These are phyloP conservation scores for Enteromius radiatus DNA, from an alignment of 2,797 vertebrate genomes.

Conservation along the genomic window DNA sequence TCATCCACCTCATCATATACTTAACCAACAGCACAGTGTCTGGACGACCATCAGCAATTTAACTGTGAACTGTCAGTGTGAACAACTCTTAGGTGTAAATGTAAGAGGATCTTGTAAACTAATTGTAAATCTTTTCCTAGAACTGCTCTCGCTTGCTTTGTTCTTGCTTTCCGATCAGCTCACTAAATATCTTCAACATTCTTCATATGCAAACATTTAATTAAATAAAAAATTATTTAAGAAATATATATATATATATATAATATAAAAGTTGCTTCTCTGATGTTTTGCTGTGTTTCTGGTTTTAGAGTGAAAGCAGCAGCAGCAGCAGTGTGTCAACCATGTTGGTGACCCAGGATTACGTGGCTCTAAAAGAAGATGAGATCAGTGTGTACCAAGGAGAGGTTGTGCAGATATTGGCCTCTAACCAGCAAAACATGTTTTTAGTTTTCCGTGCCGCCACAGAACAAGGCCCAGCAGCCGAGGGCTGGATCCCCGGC, in stretches of 20 bases:
- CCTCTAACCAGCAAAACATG: slow-evolving; percentile 99
- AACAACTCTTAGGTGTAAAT: background rate
- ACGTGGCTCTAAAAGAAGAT: slow-evolving; percentile 99
- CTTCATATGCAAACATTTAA: background rate
- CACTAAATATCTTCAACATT: background rate
- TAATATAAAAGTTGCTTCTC: background rate
- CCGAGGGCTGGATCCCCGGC: slow-evolving; percentile 99
- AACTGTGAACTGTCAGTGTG: background rate
- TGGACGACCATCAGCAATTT: background rate
- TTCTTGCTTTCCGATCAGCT: slow-evolving; percentile 26
- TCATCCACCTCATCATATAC: background rate
- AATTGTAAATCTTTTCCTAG: slow-evolving; percentile 13
- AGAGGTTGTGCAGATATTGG: slow-evolving; percentile 98
- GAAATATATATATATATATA: background rate
- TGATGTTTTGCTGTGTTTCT: slow-evolving; percentile 14
- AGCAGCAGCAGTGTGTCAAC: slow-evolving; percentile 99
- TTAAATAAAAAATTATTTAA: background rate
- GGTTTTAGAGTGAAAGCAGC: slow-evolving; percentile 96
- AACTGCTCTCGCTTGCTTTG: slow-evolving; percentile 23
- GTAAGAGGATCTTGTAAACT: slow-evolving; percentile 18
- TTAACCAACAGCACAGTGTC: background rate
- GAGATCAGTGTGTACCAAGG: slow-evolving; percentile 98
- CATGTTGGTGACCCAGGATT: slow-evolving; percentile 99
- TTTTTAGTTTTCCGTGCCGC: slow-evolving; percentile 98
- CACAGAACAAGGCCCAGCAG: slow-evolving; percentile 95